Evolutionary conservation across 2,888 invertebrate species (phyloP).

Genomic region (Neoitamus cyanurus): DNA sequence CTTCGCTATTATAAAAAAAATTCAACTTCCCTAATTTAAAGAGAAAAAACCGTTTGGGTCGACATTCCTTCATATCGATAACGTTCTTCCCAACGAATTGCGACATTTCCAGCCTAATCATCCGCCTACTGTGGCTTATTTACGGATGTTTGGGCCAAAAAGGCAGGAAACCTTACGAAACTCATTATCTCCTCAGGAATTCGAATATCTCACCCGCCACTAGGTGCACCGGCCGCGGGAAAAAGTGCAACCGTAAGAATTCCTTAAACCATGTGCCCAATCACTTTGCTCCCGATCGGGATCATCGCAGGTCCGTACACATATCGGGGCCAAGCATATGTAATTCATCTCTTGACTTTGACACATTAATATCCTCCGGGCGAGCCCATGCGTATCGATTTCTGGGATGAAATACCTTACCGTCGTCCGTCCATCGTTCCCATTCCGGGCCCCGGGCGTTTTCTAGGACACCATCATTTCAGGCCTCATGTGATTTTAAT

Average conservation of each 20-base stretch:
- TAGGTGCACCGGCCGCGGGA: background rate
- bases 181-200: background rate
- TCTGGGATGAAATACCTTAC: background rate
- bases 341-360: slow-evolving; percentile 41
- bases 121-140: background rate
- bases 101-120: background rate
- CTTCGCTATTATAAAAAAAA: background rate
- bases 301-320: slow-evolving; percentile 26
- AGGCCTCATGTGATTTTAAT: slow-evolving; percentile 46
- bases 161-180: background rate
- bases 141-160: background rate
- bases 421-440: background rate
- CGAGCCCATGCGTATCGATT: slow-evolving; percentile 41
- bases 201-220: background rate
- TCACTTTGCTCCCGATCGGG: background rate
- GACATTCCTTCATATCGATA: background rate
- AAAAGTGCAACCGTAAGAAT: background rate
- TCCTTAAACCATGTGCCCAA: background rate
- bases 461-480: slow-evolving; percentile 31
- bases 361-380: slow-evolving; percentile 43
- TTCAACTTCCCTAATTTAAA: background rate
- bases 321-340: slow-evolving; percentile 25
- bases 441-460: background rate
- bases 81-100: background rate
- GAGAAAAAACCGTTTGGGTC: background rate